Evolutionary conservation across 2,888 invertebrate species (phyloP), one percentile per base, ranked within the genome.

Genomic region (Drosophila percnosoma): DNA sequence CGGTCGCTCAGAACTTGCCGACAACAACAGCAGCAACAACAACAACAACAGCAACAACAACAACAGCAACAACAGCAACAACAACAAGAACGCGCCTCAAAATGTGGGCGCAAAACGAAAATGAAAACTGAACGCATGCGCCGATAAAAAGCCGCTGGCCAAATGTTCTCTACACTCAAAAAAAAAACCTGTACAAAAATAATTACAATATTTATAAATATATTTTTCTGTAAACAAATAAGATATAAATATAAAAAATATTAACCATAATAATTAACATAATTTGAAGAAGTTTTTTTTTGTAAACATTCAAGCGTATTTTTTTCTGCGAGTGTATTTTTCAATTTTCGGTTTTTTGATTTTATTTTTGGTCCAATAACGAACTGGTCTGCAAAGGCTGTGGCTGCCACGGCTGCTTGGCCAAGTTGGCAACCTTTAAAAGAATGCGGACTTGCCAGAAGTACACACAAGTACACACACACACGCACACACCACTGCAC

Each of bases 401-500:
- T 64, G 73, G 69, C 59, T 73, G 54, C 62, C 40, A 68, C 60
- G 38, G 65, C 68, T 51, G 61, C 64, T 69, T 68, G 73, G 81
- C 82, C 88, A 91, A 91, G 86, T 89, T 92, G 91, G 87, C 91
- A 91, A 91, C 92, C 91, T 92, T 91, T 92, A 78, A 92, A 91
- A 92, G 91, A 91, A 91, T 91, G 91, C 91, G 91, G 91, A 91
- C 90, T 90, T 84, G 87, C 89, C 79, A 90, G 87, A 83, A 89
- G 65, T 83, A 80, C 80, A 73, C 73, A 73, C 66, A 78, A 49
- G 33, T 42, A 66, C 59, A 52, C 68, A 52, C 70, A 48, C 59
- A 59, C 62, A 69, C 33, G 0, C 10, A 33, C 10, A 10, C 33
- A 33, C 64, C 40, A 40, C 40, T n/a, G 13, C 42, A 65, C 61